Evolutionary conservation across 2,113 vertebrate genomes (phyloP).

Genomic region (Caracal caracal): DNA sequence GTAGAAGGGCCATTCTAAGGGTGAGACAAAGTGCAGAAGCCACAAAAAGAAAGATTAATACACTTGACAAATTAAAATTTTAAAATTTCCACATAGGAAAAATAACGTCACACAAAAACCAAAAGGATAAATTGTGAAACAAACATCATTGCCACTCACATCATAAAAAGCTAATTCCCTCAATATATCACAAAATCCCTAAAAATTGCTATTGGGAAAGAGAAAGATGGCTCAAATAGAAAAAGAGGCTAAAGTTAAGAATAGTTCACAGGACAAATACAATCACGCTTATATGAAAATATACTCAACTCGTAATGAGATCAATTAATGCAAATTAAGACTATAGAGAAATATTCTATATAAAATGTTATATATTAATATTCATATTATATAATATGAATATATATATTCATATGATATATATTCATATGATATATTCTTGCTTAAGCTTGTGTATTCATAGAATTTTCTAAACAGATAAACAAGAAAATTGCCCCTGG

Average conservation of each 20-base stretch:
- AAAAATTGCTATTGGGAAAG: neutral
- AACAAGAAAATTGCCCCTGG: neutral
- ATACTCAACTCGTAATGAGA: neutral
- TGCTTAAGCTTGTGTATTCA: neutral
- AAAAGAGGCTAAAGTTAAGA: neutral
- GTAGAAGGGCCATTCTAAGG: neutral
- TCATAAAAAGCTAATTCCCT: neutral
- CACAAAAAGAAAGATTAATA: neutral
- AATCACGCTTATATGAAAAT: neutral
- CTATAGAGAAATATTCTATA: neutral
- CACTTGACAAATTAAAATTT: neutral
- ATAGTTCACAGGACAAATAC: neutral
- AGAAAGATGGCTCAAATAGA: neutral
- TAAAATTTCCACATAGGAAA: neutral
- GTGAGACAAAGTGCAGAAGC: neutral
- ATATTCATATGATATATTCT: neutral
- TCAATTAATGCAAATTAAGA: neutral
- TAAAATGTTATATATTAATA: neutral
- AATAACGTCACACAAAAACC: neutral
- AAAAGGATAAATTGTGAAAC: neutral
- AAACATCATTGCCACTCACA: neutral
- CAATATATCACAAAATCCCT: neutral
- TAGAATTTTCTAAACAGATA: neutral
- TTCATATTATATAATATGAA: neutral
- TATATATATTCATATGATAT: too few species aligned